Evolutionary conservation across 2,797 vertebrate genomes (phyloP).

Genomic region (Coreius guichenoti): DNA sequence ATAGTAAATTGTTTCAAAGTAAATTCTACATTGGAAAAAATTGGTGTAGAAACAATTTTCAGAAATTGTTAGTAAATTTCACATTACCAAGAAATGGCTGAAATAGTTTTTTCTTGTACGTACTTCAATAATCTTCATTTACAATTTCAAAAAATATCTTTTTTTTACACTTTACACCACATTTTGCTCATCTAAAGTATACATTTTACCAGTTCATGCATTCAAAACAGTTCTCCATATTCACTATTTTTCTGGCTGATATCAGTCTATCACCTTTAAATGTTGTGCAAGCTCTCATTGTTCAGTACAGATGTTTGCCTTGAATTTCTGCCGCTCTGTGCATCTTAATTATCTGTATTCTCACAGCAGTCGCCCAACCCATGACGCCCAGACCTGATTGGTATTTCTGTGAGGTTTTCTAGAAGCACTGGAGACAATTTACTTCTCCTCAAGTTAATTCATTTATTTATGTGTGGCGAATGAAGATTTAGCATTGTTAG

Average conservation of each 20-base stretch:
- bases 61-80: background rate
- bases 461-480: slow-evolving; percentile 78
- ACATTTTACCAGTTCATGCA: background rate
- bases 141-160: background rate
- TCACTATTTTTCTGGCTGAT: background rate
- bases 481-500: slow-evolving; percentile 72
- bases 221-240: background rate
- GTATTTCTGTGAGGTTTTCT: slow-evolving; percentile 68
- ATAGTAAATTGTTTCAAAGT: background rate
- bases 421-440: slow-evolving; percentile 57
- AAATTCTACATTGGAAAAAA: background rate
- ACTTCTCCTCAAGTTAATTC: slow-evolving; percentile 69
- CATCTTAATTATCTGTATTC: slow-evolving; percentile 69
- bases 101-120: background rate
- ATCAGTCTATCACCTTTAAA: background rate
- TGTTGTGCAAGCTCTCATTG: background rate
- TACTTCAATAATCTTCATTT: background rate
- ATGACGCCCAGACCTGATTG: slow-evolving; percentile 69
- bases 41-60: background rate
- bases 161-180: background rate
- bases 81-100: background rate
- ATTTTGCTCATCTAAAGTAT: background rate
- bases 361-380: slow-evolving; percentile 63
- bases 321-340: slow-evolving; percentile 41
- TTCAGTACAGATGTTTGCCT: background rate